Conservation (phyloP, 2,113 vertebrate genomes). For the Spilogale gracilis region DNA sequence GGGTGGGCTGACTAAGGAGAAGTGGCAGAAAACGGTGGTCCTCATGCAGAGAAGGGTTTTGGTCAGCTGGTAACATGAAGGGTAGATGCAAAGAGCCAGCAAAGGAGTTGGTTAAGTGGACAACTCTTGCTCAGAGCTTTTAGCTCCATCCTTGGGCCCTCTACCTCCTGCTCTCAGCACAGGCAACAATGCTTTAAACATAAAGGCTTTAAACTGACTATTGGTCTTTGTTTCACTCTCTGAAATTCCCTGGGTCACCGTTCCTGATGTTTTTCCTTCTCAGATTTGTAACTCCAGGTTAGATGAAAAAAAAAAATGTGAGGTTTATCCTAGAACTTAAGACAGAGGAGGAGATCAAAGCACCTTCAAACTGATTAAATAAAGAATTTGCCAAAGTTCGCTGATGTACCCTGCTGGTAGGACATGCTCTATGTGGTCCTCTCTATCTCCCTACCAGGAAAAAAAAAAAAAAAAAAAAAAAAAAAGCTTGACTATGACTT, state of each 20-base stretch:
- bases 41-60: background rate
- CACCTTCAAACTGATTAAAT: background rate
- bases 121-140: background rate
- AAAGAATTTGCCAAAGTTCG: background rate
- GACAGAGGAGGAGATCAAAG: background rate
- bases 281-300: background rate
- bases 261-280: background rate
- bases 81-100: background rate
- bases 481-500: background rate
- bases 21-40: background rate
- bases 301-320: background rate
- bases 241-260: background rate
- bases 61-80: background rate
- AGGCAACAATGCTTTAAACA: background rate
- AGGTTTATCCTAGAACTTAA: background rate
- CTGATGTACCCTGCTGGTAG: background rate
- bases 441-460: background rate
- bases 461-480: background rate
- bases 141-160: background rate
- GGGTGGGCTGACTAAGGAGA: background rate
- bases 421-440: background rate
- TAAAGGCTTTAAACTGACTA: background rate
- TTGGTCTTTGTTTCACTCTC: background rate
- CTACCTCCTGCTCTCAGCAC: background rate
- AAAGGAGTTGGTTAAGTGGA: background rate